Evolutionary conservation across 2,113 vertebrate genomes (phyloP).

Genomic region (Mormyrus lacerda): DNA sequence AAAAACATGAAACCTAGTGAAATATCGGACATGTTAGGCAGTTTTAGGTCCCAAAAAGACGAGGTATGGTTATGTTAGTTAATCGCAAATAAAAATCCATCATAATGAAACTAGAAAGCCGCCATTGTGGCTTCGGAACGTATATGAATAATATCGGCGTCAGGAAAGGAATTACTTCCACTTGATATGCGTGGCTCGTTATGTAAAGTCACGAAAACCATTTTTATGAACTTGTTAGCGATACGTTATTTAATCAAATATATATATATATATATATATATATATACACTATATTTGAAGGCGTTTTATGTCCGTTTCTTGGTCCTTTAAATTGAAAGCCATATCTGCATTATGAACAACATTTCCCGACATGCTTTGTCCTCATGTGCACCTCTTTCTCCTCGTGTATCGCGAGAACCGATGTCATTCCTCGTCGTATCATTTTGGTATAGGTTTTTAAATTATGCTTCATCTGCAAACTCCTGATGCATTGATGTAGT

Average conservation of each 20-base stretch:
- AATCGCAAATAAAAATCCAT: background rate
- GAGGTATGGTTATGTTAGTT: background rate
- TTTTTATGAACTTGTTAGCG: background rate
- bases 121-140: background rate
- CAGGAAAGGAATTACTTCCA: background rate
- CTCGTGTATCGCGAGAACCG: background rate
- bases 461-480: background rate
- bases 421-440: background rate
- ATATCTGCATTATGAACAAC: background rate
- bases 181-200: background rate
- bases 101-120: background rate
- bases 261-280: no score
- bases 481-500: background rate
- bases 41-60: background rate
- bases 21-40: background rate
- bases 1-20: background rate
- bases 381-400: background rate
- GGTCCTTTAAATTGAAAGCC: background rate
- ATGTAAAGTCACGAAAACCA: background rate
- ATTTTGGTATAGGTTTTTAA: background rate
- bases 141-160: background rate
- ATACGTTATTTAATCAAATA: no score
- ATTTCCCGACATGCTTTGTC: slow-evolving; percentile 5
- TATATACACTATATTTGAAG: background rate
- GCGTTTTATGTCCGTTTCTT: background rate